These are phyloP conservation scores for Clivina fossor DNA, from an alignment of 2,888 invertebrate species.

Conservation along the genomic window DNA sequence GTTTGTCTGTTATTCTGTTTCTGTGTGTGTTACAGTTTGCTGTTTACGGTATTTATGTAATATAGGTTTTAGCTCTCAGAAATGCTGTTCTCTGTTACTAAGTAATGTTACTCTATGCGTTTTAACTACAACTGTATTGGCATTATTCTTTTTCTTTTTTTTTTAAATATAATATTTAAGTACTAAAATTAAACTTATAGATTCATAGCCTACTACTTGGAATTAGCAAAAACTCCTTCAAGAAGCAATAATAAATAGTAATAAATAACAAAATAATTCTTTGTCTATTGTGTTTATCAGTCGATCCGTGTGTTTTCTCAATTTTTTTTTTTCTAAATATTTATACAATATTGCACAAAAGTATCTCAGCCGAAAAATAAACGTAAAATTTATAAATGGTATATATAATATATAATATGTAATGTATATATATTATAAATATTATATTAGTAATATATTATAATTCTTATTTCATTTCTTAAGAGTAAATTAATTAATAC, in stretches of 20 bases:
- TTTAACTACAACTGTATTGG: too few species aligned
- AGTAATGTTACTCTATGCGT: too few species aligned
- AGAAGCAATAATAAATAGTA: constrained; percentile 22
- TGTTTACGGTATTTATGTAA: too few species aligned
- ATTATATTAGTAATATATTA: constrained; percentile 52
- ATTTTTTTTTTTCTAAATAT: neutral
- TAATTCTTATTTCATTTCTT: constrained; percentile 41
- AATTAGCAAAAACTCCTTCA: constrained; percentile 12
- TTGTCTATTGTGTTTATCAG: constrained; percentile 49
- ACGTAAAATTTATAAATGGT: constrained; percentile 40
- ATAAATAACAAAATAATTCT: constrained; percentile 39
- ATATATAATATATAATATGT: constrained; percentile 40
- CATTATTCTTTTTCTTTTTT: too few species aligned
- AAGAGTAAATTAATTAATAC: constrained; percentile 48
- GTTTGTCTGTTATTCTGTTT: too few species aligned
- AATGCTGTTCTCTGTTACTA: too few species aligned
- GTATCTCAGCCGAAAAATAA: constrained; percentile 51
- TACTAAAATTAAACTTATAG: too few species aligned
- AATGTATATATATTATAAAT: constrained; percentile 51
- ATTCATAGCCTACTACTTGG: too few species aligned
- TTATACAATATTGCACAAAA: constrained; percentile 53
- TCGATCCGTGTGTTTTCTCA: constrained; percentile 47
- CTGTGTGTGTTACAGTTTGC: constrained; percentile 2
- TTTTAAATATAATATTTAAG: too few species aligned
- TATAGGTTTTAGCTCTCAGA: too few species aligned